phyloP scores from a whole-genome alignment of 2,888 invertebrate species.

The Rhagium mordax region DNA sequence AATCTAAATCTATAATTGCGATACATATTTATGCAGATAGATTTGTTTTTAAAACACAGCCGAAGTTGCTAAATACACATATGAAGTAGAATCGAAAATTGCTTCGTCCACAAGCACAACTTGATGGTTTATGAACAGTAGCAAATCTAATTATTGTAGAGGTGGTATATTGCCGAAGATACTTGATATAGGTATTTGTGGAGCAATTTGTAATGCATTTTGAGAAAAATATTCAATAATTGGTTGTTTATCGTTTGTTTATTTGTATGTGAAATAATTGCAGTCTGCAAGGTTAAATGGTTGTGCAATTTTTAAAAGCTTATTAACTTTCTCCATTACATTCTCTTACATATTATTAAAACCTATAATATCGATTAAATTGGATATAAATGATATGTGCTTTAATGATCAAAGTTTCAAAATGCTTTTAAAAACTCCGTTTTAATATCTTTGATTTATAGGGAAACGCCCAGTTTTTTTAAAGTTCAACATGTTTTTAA shows the following conservation, averaged over 20 bases:
- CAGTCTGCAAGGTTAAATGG: conserved; percentile 42
- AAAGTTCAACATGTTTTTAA: conserved; percentile 23
- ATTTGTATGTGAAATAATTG: conserved; percentile 41
- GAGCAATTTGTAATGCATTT: conserved; percentile 6
- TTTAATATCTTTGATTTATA: conserved; percentile 58
- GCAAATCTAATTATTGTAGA: too few species aligned
- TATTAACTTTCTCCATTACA: conserved; percentile 48
- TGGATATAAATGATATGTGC: conserved; percentile 44
- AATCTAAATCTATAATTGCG: neutral
- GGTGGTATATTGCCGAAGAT: too few species aligned
- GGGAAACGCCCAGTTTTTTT: conserved; percentile 47
- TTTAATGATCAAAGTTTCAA: conserved; percentile 53
- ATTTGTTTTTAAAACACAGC: too few species aligned
- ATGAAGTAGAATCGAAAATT: too few species aligned
- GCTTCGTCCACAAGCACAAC: too few species aligned
- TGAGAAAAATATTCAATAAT: conserved; percentile 12
- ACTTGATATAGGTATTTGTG: neutral
- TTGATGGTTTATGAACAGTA: too few species aligned
- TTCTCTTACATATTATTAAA: conserved; percentile 42
- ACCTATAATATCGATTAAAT: conserved; percentile 42
- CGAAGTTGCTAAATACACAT: too few species aligned
- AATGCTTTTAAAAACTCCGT: conserved; percentile 52
- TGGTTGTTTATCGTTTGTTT: conserved; percentile 39
- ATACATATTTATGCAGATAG: neutral
- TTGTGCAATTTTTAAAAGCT: conserved; percentile 44